A percentile compares a stretch with the other conserved stretches of the same genome.
phyloP scores from a whole-genome alignment of 2,797 vertebrate species.

The Melanotaenia parkinsoni region DNA sequence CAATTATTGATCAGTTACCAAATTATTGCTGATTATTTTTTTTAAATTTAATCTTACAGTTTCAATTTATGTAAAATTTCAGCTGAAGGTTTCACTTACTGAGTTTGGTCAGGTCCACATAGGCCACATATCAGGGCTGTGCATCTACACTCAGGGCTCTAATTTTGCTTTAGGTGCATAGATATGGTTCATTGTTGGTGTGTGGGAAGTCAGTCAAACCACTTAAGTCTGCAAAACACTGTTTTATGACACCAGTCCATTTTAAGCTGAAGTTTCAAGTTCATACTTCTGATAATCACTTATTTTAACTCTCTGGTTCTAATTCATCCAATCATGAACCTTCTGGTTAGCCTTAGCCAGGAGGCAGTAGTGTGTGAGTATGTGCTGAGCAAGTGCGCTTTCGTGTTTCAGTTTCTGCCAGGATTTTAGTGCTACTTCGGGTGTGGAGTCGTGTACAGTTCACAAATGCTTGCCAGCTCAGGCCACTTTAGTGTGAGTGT shows the following conservation, averaged over 20 bases:
- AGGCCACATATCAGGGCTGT: neutral
- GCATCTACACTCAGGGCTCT: neutral
- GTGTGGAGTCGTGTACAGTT: conserved; percentile 67
- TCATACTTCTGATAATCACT: conserved; percentile 14
- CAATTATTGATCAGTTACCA: neutral
- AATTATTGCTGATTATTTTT: neutral
- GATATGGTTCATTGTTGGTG: neutral
- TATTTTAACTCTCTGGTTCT: conserved; percentile 23
- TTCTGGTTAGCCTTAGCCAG: conserved; percentile 42
- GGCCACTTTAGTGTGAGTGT: conserved; percentile 33
- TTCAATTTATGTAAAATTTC: neutral
- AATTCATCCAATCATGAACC: conserved; percentile 56
- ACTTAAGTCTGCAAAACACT: too few relatives aligned
- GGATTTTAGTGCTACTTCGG: conserved; percentile 44
- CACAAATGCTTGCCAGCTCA: conserved; percentile 48
- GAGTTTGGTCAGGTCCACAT: neutral
- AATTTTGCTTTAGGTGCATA: neutral
- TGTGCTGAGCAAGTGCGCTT: conserved; percentile 14
- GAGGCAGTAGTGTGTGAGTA: conserved; percentile 12
- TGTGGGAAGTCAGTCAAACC: neutral
- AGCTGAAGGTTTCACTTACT: neutral
- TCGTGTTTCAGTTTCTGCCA: conserved; percentile 50
- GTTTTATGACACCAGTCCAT: neutral
- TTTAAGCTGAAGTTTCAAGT: neutral
- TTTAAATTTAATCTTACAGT: neutral